These are phyloP conservation scores for Pelobates cultripes DNA, from an alignment of 2,797 vertebrate species.

Conservation along the genomic window DNA sequence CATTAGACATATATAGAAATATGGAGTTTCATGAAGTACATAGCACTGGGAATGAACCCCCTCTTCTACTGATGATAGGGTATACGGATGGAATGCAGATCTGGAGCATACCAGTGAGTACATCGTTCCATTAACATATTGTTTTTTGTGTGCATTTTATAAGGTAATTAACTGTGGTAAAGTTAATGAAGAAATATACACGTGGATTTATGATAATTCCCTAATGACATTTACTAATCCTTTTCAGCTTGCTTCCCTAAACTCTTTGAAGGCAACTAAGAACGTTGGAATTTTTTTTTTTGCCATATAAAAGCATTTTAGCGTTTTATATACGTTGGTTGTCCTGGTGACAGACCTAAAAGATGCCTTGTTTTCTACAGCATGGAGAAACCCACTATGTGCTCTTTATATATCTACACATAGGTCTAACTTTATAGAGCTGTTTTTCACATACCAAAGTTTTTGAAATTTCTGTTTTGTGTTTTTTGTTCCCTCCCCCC, in stretches of 20 bases:
- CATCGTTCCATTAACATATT: background rate
- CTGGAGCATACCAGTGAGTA: conserved; percentile 95
- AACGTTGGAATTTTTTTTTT: background rate
- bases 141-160: background rate
- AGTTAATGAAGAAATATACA: background rate
- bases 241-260: background rate
- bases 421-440: too few relatives aligned
- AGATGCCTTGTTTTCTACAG: background rate
- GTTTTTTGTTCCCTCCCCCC: too few relatives aligned
- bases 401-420: too few relatives aligned
- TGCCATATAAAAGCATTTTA: background rate
- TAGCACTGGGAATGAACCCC: conserved; percentile 86
- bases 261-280: background rate
- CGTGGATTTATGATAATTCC: background rate
- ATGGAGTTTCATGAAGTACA: conserved; percentile 92
- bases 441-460: too few relatives aligned
- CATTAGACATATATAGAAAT: conserved; percentile 86
- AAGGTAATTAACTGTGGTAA: background rate
- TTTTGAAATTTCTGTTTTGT: too few relatives aligned
- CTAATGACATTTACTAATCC: background rate
- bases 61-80: conserved; percentile 90
- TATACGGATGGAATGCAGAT: conserved; percentile 96
- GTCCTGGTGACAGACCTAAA: background rate
- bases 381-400: too few relatives aligned
- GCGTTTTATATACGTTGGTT: background rate